Conservation (phyloP, 2,797 vertebrate species). For the Hydrocynus forskahlii region DNA sequence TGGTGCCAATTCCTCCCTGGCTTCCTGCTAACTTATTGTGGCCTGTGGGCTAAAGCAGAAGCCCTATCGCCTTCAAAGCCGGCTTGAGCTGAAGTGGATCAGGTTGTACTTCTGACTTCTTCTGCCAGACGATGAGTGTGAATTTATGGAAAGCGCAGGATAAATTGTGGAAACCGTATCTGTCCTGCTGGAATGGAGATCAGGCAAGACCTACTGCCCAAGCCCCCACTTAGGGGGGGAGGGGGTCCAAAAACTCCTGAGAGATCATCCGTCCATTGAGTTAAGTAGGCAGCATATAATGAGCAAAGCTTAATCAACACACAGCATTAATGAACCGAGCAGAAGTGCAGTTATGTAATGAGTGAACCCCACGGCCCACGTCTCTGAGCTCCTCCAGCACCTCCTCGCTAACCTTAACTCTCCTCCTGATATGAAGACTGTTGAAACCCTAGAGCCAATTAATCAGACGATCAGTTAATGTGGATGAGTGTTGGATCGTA, state of each 20-base stretch:
- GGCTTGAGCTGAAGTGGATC: slow-evolving; percentile 16
- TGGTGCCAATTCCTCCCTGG: slow-evolving; percentile 41
- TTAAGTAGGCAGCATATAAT: slow-evolving; percentile 55
- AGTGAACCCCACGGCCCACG: not conserved
- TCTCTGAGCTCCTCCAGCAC: not conserved
- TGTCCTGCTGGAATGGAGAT: slow-evolving; percentile 55
- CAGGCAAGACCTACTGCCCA: slow-evolving; percentile 62
- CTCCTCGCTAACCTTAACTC: slow-evolving; percentile 31
- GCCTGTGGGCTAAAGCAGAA: slow-evolving; percentile 21
- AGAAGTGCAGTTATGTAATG: slow-evolving; percentile 66
- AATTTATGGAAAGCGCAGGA: slow-evolving; percentile 70
- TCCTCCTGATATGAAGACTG: slow-evolving; percentile 35
- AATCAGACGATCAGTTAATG: slow-evolving; percentile 73
- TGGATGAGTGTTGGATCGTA: slow-evolving; percentile 65
- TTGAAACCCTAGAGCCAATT: slow-evolving; percentile 68
- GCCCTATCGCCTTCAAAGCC: slow-evolving; percentile 51
- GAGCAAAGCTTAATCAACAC: slow-evolving; percentile 73
- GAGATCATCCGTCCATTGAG: slow-evolving; percentile 68
- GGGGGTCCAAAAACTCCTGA: slow-evolving; percentile 56
- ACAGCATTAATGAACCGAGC: slow-evolving; percentile 67
- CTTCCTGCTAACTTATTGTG: slow-evolving; percentile 33
- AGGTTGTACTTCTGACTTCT: slow-evolving; percentile 42
- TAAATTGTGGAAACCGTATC: slow-evolving; percentile 71
- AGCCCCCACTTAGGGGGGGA: slow-evolving; percentile 31
- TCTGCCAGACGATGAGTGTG: slow-evolving; percentile 52